Evolutionary conservation across 2,797 vertebrate species (phyloP).

Genomic region (Sebastes flavidus): DNA sequence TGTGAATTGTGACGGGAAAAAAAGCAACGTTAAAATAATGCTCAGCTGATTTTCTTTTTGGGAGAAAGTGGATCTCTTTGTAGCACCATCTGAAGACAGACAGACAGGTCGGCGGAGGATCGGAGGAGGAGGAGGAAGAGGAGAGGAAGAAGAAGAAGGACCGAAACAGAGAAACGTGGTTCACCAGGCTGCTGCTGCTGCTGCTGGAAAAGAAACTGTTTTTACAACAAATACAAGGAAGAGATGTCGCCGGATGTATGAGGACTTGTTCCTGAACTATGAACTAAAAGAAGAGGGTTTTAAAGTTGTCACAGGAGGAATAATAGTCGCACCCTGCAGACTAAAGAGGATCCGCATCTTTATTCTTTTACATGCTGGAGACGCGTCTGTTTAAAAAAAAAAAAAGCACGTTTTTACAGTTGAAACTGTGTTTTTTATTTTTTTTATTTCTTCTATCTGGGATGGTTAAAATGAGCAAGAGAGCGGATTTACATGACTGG

Average conservation of each 20-base stretch:
- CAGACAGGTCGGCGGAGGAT: conserved; percentile 60
- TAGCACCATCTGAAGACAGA: conserved; percentile 35
- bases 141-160: neutral
- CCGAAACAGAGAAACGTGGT: conserved; percentile 40
- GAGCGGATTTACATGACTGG: conserved; percentile 67
- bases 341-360: conserved; percentile 67
- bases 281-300: conserved; percentile 35
- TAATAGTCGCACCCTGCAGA: conserved; percentile 63
- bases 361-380: conserved; percentile 36
- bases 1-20: conserved; percentile 13
- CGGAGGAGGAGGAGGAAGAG: conserved; percentile 52
- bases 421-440: neutral
- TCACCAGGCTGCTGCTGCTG: neutral
- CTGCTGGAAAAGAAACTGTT: conserved; percentile 15
- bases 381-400: conserved; percentile 13
- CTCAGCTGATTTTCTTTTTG: neutral
- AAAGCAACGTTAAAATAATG: neutral
- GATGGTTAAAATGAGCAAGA: conserved; percentile 60
- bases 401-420: neutral
- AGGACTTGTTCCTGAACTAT: conserved; percentile 45
- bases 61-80: conserved; percentile 49
- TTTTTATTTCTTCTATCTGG: conserved; percentile 2
- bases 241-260: conserved; percentile 50
- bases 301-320: conserved; percentile 69
- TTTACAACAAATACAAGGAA: neutral